Percentiles rank a stretch among this genome's conserved stretches.
Evolutionary conservation across 2,888 invertebrate species (phyloP).

Genomic region (Phalangium opilio): DNA sequence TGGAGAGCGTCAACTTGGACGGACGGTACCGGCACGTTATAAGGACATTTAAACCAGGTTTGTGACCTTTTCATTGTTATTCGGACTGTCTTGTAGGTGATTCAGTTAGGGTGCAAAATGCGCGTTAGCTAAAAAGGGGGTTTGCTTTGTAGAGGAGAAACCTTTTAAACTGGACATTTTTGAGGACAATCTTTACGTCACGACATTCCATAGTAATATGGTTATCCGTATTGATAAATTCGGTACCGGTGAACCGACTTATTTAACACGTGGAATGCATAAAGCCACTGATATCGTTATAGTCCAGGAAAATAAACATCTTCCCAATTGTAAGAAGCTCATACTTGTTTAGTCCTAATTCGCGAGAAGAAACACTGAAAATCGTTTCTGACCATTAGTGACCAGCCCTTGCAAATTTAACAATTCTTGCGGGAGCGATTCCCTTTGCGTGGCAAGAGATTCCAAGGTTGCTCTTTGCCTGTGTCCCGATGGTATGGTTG

Average conservation of each 20-base stretch:
- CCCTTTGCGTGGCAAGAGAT: conserved; percentile 39
- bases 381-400: conserved; percentile 14
- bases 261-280: conserved; percentile 37
- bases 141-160: conserved; percentile 37
- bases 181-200: conserved; percentile 51
- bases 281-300: conserved; percentile 48
- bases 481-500: conserved; percentile 29
- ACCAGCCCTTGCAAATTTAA: conserved; percentile 40
- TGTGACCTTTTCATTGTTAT: conserved; percentile 14
- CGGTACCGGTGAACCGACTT: conserved; percentile 40
- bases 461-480: conserved; percentile 25
- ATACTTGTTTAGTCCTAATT: too few relatives aligned
- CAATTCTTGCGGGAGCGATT: conserved; percentile 42
- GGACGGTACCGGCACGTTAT: conserved; percentile 49
- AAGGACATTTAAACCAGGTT: conserved; percentile 40
- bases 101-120: too few relatives aligned
- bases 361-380: too few relatives aligned
- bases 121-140: too few relatives aligned
- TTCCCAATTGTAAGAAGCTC: conserved; percentile 34
- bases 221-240: conserved; percentile 51
- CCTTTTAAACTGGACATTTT: conserved; percentile 58
- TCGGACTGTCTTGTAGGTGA: too few relatives aligned
- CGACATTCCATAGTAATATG: conserved; percentile 45
- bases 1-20: conserved; percentile 51
- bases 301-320: conserved; percentile 49